Percentiles rank a stretch among this genome's conserved stretches.
These are phyloP conservation scores for Eupithecia insigniata DNA, from an alignment of 2,888 invertebrate genomes.

Conservation along the genomic window DNA sequence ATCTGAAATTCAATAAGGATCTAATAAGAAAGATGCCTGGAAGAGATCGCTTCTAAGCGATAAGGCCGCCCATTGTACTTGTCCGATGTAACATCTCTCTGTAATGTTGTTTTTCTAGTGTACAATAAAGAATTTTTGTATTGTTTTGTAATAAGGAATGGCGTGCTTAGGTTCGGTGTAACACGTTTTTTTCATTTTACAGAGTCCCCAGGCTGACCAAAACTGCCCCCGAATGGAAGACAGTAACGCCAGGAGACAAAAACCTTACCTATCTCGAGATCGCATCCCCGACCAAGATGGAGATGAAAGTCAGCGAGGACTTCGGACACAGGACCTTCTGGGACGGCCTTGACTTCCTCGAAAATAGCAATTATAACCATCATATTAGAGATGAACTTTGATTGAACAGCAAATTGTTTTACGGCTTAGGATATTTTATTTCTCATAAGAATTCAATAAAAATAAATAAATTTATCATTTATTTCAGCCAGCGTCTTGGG, in stretches of 20 bases:
- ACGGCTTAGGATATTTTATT: not conserved
- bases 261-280: slow-evolving; percentile 82
- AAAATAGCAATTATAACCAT: slow-evolving; percentile 80
- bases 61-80: too few relatives aligned
- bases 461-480: too few relatives aligned
- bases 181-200: slow-evolving; percentile 36
- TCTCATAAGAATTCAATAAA: not conserved
- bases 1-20: too few relatives aligned
- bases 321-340: slow-evolving; percentile 86
- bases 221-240: slow-evolving; percentile 73
- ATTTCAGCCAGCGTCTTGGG: too few relatives aligned
- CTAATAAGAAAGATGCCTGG: too few relatives aligned
- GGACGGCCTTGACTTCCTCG: slow-evolving; percentile 84
- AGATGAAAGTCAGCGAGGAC: slow-evolving; percentile 75
- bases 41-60: too few relatives aligned
- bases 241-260: slow-evolving; percentile 69
- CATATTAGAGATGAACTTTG: slow-evolving; percentile 73
- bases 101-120: too few relatives aligned
- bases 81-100: too few relatives aligned
- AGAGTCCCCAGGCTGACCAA: slow-evolving; percentile 71
- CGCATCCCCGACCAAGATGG: slow-evolving; percentile 68
- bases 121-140: too few relatives aligned
- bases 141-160: too few relatives aligned
- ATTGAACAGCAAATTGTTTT: slow-evolving; percentile 53
- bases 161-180: not conserved